A percentile compares a stretch with the other conserved stretches of the same genome.
Conservation (phyloP, 2,797 vertebrate species). For the Darevskia mixta region DNA sequence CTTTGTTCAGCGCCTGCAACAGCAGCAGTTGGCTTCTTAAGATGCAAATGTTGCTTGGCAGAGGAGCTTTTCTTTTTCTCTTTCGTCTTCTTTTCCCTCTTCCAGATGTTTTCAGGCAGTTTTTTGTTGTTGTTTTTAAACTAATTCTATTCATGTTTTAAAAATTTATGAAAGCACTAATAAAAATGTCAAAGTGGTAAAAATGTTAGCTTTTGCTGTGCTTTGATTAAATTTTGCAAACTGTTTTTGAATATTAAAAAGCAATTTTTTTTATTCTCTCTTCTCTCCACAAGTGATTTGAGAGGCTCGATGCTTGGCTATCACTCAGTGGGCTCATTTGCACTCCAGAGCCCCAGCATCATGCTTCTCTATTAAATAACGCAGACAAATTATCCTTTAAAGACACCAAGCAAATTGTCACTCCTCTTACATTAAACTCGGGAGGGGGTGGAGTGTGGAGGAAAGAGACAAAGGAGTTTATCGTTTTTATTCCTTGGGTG, state of each 20-base stretch:
- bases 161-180: conserved; percentile 88
- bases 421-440: conserved; percentile 80
- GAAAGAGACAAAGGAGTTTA: conserved; percentile 77
- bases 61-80: conserved; percentile 73
- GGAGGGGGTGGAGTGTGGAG: conserved; percentile 61
- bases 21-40: conserved; percentile 72
- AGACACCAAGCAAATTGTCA: conserved; percentile 88
- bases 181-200: conserved; percentile 89
- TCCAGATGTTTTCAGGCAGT: conserved; percentile 86
- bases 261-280: conserved; percentile 83
- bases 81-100: conserved; percentile 83
- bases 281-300: conserved; percentile 78
- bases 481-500: conserved; percentile 65
- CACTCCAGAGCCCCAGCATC: conserved; percentile 83
- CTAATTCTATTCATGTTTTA: conserved; percentile 88
- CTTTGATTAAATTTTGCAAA: conserved; percentile 89
- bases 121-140: conserved; percentile 81
- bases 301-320: conserved; percentile 80
- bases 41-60: conserved; percentile 78
- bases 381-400: conserved; percentile 87
- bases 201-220: conserved; percentile 88
- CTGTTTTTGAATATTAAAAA: conserved; percentile 90
- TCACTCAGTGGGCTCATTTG: conserved; percentile 83
- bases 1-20: conserved; percentile 48
- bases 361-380: conserved; percentile 88